Percentiles rank a stretch among this genome's conserved stretches.
phyloP scores from a whole-genome alignment of 1,140 invertebrate genomes.

The Dreissena rostriformis region DNA sequence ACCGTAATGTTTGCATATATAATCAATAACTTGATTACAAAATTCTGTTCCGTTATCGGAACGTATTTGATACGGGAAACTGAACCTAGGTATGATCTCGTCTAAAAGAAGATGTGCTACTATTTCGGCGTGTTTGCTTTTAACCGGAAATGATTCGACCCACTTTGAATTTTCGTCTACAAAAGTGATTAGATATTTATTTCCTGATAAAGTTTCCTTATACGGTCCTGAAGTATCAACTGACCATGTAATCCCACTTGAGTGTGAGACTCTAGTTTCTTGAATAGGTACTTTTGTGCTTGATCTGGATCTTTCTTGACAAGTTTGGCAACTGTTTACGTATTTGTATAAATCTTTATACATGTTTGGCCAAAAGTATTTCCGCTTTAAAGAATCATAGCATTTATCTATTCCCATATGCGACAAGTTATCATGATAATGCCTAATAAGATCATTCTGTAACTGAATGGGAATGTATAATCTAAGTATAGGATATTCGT shows the following conservation, averaged over 20 bases:
- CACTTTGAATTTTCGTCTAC: conserved; percentile 8
- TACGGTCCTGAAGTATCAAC: conserved; percentile 10
- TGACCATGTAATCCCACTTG: background rate
- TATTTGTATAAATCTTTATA: conserved; percentile 4
- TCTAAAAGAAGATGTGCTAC: conserved; percentile 6
- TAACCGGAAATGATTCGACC: conserved; percentile 17
- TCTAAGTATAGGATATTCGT: background rate
- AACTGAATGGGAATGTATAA: background rate
- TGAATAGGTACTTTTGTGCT: conserved; percentile 3
- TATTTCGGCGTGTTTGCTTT: conserved; percentile 21
- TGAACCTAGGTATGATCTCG: conserved; percentile 17
- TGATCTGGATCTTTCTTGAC: background rate
- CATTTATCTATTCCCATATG: conserved; percentile 22
- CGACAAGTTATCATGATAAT: conserved; percentile 25
- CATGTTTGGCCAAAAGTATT: conserved; percentile 30
- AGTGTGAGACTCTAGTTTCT: conserved; percentile 24
- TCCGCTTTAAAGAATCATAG: conserved; percentile 12
- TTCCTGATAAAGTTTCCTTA: background rate
- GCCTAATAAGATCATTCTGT: background rate
- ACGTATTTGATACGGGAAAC: background rate
- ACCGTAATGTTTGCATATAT: background rate
- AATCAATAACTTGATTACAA: background rate
- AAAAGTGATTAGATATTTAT: conserved; percentile 29
- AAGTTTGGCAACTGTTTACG: background rate
- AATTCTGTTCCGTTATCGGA: conserved; percentile 14